Conservation (phyloP, 2,797 vertebrate species). For the Tapera naevia region DNA sequence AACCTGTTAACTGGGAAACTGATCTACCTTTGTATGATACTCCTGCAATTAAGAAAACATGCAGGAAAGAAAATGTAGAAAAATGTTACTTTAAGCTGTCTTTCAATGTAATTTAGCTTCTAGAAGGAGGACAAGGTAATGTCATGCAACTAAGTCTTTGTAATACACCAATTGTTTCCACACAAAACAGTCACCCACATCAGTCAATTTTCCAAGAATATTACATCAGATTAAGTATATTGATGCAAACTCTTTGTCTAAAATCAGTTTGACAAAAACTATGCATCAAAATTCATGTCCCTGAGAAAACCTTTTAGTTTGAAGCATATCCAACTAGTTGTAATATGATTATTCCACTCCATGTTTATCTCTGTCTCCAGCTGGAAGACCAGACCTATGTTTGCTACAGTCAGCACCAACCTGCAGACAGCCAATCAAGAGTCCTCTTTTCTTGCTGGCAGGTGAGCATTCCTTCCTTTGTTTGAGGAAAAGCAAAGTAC, state of each 20-base stretch:
- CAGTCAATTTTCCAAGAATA: neutral
- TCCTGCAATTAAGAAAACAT: neutral
- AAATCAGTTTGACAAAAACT: neutral
- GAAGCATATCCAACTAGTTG: neutral
- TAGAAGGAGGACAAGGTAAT: neutral
- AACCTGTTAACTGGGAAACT: neutral
- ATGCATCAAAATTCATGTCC: neutral
- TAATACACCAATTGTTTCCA: neutral
- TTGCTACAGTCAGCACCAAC: neutral
- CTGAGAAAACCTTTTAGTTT: neutral
- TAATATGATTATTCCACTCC: conserved; percentile 31
- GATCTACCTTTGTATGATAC: neutral
- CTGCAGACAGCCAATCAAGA: neutral
- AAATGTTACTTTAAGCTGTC: neutral
- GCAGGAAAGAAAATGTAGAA: neutral
- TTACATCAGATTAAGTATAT: neutral
- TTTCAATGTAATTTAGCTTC: neutral
- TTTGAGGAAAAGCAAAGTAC: neutral
- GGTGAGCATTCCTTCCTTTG: neutral
- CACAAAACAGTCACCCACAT: neutral
- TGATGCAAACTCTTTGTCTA: neutral
- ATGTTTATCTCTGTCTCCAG: conserved; percentile 41
- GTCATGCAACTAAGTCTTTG: neutral
- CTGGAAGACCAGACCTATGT: neutral
- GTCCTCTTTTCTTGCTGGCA: neutral